phyloP scores from a whole-genome alignment of 37 sponge, comb jelly and placozoan species.

The Hexactinellida sp. region DNA sequence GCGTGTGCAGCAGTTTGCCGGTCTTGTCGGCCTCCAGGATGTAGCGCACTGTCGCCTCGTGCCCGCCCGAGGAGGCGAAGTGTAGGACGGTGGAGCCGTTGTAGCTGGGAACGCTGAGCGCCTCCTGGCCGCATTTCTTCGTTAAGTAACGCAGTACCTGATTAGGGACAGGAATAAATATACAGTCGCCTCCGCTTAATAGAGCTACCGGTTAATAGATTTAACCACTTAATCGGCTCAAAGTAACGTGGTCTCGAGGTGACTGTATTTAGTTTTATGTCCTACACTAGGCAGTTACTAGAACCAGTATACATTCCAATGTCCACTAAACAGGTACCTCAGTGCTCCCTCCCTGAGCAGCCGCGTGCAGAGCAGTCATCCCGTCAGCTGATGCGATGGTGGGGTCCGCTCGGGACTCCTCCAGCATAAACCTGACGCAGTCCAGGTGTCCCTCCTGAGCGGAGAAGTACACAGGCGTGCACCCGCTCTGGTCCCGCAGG shows the following conservation, averaged over 20 bases:
- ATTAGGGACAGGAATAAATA: too few relatives aligned
- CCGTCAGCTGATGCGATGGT: background rate
- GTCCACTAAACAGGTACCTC: background rate
- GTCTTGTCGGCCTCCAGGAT: background rate
- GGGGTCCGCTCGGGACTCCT: background rate
- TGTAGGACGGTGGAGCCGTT: background rate
- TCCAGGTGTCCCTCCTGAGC: background rate
- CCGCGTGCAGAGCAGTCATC: background rate
- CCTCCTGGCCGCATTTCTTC: slow-evolving; percentile 2
- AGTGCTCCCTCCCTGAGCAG: background rate
- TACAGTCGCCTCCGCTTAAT: too few relatives aligned
- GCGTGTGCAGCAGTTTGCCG: background rate
- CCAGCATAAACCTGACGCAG: background rate
- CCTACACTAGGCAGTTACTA: too few relatives aligned
- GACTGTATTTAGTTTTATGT: too few relatives aligned
- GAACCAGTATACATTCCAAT: too few relatives aligned
- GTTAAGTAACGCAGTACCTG: background rate
- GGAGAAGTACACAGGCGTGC: background rate
- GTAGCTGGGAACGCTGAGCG: background rate
- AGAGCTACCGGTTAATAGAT: too few relatives aligned
- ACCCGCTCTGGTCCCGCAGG: background rate
- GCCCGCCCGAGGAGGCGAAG: background rate
- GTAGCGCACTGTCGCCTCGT: background rate
- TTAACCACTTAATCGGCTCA: too few relatives aligned
- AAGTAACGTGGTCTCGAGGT: too few relatives aligned